phyloP scores from a whole-genome alignment of 2,797 vertebrate species.

The Orestias chungarensis region DNA sequence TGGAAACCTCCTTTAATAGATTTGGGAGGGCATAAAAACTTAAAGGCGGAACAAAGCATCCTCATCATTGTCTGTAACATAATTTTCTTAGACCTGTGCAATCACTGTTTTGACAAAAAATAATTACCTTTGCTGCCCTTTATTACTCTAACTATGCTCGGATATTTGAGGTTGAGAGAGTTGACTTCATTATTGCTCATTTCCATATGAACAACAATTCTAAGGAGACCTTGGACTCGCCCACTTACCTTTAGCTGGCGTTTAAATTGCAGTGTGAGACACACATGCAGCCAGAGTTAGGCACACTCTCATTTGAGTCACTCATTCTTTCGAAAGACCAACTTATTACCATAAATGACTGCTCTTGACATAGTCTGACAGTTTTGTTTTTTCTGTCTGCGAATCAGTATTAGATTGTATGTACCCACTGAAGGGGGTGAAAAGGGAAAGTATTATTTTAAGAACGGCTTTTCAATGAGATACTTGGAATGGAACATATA shows the following conservation, averaged over 20 bases:
- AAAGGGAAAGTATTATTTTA: slow-evolving; percentile 28
- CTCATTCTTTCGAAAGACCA: slow-evolving; percentile 21
- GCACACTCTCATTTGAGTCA: slow-evolving; percentile 1
- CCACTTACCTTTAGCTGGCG: slow-evolving; percentile 50
- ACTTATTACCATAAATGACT: slow-evolving; percentile 57
- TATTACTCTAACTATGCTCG: slow-evolving; percentile 58
- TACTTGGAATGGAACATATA: slow-evolving; percentile 34
- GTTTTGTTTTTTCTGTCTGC: slow-evolving; percentile 53
- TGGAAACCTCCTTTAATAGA: slow-evolving; percentile 26
- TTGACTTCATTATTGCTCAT: slow-evolving; percentile 75
- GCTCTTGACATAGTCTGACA: slow-evolving; percentile 54
- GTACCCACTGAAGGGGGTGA: slow-evolving; percentile 32
- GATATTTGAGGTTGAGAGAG: slow-evolving; percentile 64
- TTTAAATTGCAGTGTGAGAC: slow-evolving; percentile 35
- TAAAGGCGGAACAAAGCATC: slow-evolving; percentile 37
- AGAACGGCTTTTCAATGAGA: slow-evolving; percentile 61
- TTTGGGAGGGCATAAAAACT: slow-evolving; percentile 48
- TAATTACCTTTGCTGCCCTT: slow-evolving; percentile 65
- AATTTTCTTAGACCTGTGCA: slow-evolving; percentile 24
- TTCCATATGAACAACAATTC: slow-evolving; percentile 66
- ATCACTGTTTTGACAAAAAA: slow-evolving; percentile 62
- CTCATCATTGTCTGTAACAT: slow-evolving; percentile 44
- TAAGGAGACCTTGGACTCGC: slow-evolving; percentile 65
- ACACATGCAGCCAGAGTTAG: slow-evolving; percentile 9
- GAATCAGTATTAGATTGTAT: slow-evolving; percentile 56